phyloP scores from a whole-genome alignment of 1,140 invertebrate species.

The Hyles vespertilio region DNA sequence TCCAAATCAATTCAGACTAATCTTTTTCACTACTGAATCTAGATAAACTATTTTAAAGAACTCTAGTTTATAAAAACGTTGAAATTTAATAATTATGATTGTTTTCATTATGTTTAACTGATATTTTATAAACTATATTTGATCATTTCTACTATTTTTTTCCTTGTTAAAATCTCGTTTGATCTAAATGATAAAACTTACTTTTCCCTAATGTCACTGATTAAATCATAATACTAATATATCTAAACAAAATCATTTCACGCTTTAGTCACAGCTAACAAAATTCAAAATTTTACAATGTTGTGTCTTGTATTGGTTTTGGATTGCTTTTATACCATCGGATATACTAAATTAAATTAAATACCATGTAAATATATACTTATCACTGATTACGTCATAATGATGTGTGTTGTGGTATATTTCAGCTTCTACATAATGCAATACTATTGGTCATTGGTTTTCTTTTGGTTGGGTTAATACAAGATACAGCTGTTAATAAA shows the following conservation, averaged over 20 bases:
- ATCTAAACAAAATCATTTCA: slow-evolving; percentile 53
- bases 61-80: too few relatives aligned
- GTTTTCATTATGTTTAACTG: too few relatives aligned
- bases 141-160: too few relatives aligned
- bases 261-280: slow-evolving; percentile 71
- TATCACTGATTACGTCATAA: slow-evolving; percentile 30
- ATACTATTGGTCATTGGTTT: slow-evolving; percentile 72
- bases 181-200: too few relatives aligned
- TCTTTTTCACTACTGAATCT: too few relatives aligned
- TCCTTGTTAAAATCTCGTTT: too few relatives aligned
- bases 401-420: slow-evolving; percentile 69
- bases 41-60: too few relatives aligned
- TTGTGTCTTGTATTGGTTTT: slow-evolving; percentile 77
- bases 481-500: slow-evolving; percentile 75
- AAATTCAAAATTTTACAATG: slow-evolving; percentile 74
- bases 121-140: too few relatives aligned
- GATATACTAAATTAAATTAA: slow-evolving; percentile 32
- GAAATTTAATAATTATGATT: too few relatives aligned
- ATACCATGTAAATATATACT: slow-evolving; percentile 12
- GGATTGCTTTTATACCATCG: slow-evolving; percentile 43
- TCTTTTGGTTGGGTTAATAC: slow-evolving; percentile 77
- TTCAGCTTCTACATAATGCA: slow-evolving; percentile 73
- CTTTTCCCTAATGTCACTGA: slow-evolving; percentile 2
- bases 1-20: too few relatives aligned
- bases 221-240: slow-evolving; percentile 37